Base-by-base conservation (phyloP, 2,797 vertebrate species). In the Telmatherina bonti region DNA sequence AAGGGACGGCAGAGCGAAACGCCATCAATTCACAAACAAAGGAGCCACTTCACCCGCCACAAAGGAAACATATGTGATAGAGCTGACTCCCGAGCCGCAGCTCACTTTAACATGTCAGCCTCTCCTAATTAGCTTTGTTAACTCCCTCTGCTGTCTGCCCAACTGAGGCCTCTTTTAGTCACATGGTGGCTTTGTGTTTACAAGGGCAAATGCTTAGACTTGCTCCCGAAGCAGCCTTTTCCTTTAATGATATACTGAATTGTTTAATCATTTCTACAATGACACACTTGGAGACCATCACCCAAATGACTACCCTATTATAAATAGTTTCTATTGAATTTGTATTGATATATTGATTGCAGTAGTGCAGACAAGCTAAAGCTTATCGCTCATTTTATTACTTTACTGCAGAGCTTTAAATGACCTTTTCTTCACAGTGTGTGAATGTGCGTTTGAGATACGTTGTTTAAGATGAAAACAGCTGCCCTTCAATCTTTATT, bases 21-120 rank as follows among this genome's bases (percentile, higher is more conserved):
- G 90, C 93, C 92, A 95, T 95, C 94, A 95, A 95, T 95, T 95
- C 93, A 89, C 92, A 94, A 95, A 95, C 94, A 95, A 95, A 95
- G 92, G 92, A 93, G 90, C 90, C 92, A 92, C 92, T 94, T 94
- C 91, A 93, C 85, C 85, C 91, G 71, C 91, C 91, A 92, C 92
- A 91, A 93, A 93, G 92, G 93, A 91, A 94, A 94, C 95, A 95
- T 94, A 94, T 95, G 94, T 93, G 93, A 88, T 91, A 77, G 93
- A 93, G 91, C 91, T 67, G 89, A 91, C 90, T 92, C 87, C 90
- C 71, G 79, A 92, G 92, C 91, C 84, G 88, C 91, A 74, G 93
- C 89, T 93, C 93, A 91, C 93, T 93, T 94, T 93, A 94, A 95
- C 94, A 92, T 93, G 94, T 95, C 94, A 94, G 89, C 89, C 87